Evolutionary conservation across 2,888 invertebrate species (phyloP).

Genomic region (Chloroclystis v-ata): DNA sequence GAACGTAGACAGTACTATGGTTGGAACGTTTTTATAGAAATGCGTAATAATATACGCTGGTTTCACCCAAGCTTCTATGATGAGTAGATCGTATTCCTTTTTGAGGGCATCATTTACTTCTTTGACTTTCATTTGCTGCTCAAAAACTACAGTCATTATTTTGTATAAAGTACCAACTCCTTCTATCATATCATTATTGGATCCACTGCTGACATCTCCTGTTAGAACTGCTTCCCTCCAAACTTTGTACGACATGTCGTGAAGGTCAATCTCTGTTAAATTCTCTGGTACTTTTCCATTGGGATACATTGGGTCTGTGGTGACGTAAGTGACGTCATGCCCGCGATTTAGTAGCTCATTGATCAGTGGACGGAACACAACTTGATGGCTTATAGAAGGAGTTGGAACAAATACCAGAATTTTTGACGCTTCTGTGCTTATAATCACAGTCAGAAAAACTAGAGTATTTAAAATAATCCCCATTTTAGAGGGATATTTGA

Average conservation of each 20-base stretch:
- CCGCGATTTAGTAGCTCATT: slow-evolving; percentile 53
- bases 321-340: slow-evolving; percentile 56
- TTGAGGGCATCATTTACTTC: slow-evolving; percentile 17
- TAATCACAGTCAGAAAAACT: background rate
- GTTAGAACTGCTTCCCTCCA: slow-evolving; percentile 24
- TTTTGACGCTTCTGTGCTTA: slow-evolving; percentile 31
- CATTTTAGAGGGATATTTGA: too few relatives aligned
- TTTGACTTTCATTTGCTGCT: slow-evolving; percentile 18
- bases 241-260: slow-evolving; percentile 36
- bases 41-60: slow-evolving; percentile 25
- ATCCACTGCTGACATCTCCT: slow-evolving; percentile 14
- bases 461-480: background rate
- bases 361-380: slow-evolving; percentile 47
- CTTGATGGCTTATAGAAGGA: slow-evolving; percentile 60
- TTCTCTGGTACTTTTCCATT: slow-evolving; percentile 35
- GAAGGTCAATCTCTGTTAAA: slow-evolving; percentile 48
- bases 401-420: slow-evolving; percentile 51
- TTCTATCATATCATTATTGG: background rate
- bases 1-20: slow-evolving; percentile 28
- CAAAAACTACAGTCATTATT: slow-evolving; percentile 13
- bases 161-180: background rate
- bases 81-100: slow-evolving; percentile 28
- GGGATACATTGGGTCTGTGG: slow-evolving; percentile 48
- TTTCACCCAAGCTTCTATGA: slow-evolving; percentile 29
- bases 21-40: slow-evolving; percentile 26